A percentile compares a stretch with the other conserved stretches of the same genome.
Evolutionary conservation across 2,113 vertebrate species (phyloP).

Genomic region (Corythoichthys haematopterus): DNA sequence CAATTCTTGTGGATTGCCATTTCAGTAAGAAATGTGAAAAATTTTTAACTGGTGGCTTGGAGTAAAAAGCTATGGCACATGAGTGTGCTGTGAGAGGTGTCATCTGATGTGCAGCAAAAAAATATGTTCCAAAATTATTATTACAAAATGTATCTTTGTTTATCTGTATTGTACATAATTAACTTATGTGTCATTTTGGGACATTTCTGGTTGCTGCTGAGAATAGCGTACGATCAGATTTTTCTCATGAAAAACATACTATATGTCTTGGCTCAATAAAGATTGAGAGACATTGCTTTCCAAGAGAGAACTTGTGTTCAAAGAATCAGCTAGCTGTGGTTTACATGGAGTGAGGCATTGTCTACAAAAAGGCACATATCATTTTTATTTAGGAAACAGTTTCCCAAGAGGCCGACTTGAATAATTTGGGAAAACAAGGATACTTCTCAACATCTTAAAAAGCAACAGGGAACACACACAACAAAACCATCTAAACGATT

Average conservation of each 20-base stretch:
- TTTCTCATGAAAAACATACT: not conserved
- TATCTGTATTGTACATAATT: not conserved
- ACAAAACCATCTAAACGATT: not conserved
- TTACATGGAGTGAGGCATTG: not conserved
- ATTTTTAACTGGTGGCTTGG: constrained; percentile 11
- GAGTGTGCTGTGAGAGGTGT: not conserved
- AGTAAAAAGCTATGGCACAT: not conserved
- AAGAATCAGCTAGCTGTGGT: not conserved
- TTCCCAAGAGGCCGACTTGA: not conserved
- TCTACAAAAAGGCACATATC: not conserved
- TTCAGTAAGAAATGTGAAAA: constrained; percentile 28
- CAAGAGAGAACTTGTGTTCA: not conserved
- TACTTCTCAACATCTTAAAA: not conserved
- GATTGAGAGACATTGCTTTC: not conserved
- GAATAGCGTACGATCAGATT: not conserved
- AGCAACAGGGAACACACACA: not conserved
- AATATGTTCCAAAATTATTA: not conserved
- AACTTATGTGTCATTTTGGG: no score
- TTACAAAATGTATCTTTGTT: not conserved
- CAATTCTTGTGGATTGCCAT: not conserved
- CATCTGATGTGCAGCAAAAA: not conserved
- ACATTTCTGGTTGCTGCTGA: no score
- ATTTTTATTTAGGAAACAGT: not conserved
- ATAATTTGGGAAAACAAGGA: not conserved
- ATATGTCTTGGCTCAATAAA: not conserved